phyloP scores from a whole-genome alignment of 2,113 vertebrate species.

The Symphodus melops region DNA sequence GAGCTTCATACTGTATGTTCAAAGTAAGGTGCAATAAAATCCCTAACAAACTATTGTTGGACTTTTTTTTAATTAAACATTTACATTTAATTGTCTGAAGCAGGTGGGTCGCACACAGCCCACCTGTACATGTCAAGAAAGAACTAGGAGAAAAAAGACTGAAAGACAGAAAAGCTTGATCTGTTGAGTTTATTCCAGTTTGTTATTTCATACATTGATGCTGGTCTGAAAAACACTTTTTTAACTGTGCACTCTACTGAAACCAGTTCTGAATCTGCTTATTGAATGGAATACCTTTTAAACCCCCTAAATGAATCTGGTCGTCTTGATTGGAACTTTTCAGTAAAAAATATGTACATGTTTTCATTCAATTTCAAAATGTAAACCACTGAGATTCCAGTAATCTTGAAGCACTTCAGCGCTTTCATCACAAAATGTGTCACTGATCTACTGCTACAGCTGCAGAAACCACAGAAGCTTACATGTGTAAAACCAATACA shows the following conservation, averaged over 20 bases:
- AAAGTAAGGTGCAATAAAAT: slow-evolving; percentile 66
- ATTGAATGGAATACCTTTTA: background rate
- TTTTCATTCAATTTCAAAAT: too few relatives aligned
- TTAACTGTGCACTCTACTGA: slow-evolving; percentile 14
- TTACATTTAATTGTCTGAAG: background rate
- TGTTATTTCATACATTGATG: slow-evolving; percentile 43
- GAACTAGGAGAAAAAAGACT: background rate
- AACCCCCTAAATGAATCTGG: slow-evolving; percentile 18
- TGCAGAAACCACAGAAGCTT: background rate
- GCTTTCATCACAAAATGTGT: background rate
- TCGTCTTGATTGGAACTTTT: background rate
- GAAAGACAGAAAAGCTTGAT: slow-evolving; percentile 11
- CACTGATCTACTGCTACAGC: background rate
- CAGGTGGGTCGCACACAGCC: too few relatives aligned
- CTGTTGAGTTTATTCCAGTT: slow-evolving; percentile 57
- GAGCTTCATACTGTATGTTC: slow-evolving; percentile 48
- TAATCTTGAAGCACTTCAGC: background rate
- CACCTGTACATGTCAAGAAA: background rate
- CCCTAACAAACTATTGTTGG: slow-evolving; percentile 3
- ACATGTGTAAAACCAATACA: background rate
- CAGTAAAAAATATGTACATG: background rate
- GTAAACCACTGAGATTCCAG: background rate
- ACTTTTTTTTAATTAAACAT: background rate
- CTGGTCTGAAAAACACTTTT: slow-evolving; percentile 54
- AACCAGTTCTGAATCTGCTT: background rate